Evolutionary conservation across 2,113 vertebrate species (phyloP).

Genomic region (Callaeas wilsoni): DNA sequence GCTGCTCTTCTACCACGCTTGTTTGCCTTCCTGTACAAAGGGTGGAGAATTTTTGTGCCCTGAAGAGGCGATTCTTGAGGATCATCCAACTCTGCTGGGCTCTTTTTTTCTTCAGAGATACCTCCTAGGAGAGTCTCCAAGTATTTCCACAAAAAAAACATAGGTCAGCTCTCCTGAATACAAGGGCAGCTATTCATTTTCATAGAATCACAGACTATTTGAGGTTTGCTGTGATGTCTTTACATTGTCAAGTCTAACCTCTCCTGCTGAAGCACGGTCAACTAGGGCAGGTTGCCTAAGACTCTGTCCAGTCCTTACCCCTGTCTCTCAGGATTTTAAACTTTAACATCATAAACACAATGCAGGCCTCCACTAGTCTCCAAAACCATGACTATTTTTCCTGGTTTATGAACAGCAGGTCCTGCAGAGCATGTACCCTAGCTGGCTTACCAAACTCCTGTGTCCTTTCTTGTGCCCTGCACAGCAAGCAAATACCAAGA

Average conservation of each 20-base stretch:
- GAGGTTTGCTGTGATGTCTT: neutral
- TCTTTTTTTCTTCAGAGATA: neutral
- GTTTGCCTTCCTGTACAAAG: neutral
- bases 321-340: neutral
- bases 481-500: neutral
- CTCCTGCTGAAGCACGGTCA: neutral
- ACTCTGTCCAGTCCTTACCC: neutral
- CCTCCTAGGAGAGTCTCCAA: neutral
- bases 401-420: neutral
- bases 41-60: neutral
- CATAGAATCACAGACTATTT: neutral
- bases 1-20: neutral
- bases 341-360: neutral
- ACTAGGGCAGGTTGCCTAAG: neutral
- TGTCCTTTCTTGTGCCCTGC: neutral
- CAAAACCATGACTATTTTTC: neutral
- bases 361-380: neutral
- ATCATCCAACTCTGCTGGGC: neutral
- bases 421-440: neutral
- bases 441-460: neutral
- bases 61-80: neutral
- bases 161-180: neutral
- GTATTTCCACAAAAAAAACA: neutral
- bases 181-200: neutral
- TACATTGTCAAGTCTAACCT: neutral